Evolutionary conservation across 2,888 invertebrate genomes (phyloP).

Genomic region (Argynnis bischoffii): DNA sequence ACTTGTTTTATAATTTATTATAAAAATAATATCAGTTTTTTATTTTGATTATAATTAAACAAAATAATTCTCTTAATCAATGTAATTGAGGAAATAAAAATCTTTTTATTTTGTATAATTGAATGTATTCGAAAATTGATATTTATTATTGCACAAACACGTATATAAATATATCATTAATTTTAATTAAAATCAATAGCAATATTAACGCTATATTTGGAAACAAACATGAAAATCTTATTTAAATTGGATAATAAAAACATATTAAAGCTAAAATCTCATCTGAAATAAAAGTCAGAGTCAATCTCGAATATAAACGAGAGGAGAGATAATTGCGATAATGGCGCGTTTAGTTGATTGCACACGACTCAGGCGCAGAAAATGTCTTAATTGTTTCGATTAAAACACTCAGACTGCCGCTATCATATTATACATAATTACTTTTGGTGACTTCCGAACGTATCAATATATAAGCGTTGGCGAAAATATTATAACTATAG

Average conservation of each 20-base stretch:
- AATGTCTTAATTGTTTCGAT: constrained; percentile 34
- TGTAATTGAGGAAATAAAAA: too few species aligned
- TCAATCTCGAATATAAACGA: constrained; percentile 11
- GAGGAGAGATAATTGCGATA: constrained; percentile 21
- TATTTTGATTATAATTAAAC: neutral
- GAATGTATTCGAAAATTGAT: neutral
- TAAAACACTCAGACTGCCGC: constrained; percentile 25
- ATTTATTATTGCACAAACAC: neutral
- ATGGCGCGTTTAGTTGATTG: constrained; percentile 27
- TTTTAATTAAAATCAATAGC: constrained; percentile 8
- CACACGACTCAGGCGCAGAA: constrained; percentile 27
- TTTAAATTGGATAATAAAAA: constrained; percentile 13
- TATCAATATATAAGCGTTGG: constrained; percentile 7
- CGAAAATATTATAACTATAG: neutral
- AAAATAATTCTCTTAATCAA: too few species aligned
- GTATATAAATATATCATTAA: constrained; percentile 1
- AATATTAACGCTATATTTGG: neutral
- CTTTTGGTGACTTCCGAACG: constrained; percentile 5
- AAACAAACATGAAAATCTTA: neutral
- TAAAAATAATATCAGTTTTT: neutral
- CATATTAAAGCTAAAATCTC: constrained; percentile 5
- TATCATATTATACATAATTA: constrained; percentile 23
- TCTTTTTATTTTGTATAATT: too few species aligned
- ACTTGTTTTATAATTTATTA: neutral
- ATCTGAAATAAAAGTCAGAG: constrained; percentile 3